Evolutionary conservation across 2,888 invertebrate species (phyloP).

Genomic region (Plemyria rubiginata): DNA sequence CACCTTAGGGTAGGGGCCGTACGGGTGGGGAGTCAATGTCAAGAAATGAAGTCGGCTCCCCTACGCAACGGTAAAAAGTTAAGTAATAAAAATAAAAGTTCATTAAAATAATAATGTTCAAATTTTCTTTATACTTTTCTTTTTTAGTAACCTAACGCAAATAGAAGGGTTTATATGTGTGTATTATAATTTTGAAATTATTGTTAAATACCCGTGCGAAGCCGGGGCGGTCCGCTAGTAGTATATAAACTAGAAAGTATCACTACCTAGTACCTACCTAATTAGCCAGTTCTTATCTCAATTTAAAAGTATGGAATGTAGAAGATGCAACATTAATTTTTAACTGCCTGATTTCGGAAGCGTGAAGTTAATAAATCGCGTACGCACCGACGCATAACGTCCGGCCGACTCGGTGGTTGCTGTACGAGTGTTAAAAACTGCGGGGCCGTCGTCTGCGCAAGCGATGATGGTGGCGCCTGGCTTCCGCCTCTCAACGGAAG

Average conservation of each 20-base stretch:
- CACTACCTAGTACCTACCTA: background rate
- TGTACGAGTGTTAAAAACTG: conserved; percentile 62
- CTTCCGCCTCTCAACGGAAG: conserved; percentile 75
- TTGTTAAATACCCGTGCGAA: no score
- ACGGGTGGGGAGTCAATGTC: no score
- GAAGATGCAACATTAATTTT: conserved; percentile 42
- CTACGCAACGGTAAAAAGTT: no score
- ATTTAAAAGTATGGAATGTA: conserved; percentile 23
- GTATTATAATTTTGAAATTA: no score
- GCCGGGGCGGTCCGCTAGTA: no score
- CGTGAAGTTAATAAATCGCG: conserved; percentile 54
- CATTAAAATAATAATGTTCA: no score
- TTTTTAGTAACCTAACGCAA: no score
- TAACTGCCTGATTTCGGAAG: conserved; percentile 39
- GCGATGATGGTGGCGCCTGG: conserved; percentile 70
- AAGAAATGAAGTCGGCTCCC: no score
- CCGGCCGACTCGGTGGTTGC: conserved; percentile 60
- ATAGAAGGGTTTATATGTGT: no score
- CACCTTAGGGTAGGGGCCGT: no score
- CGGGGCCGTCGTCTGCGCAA: conserved; percentile 59
- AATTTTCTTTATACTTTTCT: no score
- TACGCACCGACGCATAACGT: conserved; percentile 61
- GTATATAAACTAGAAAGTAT: conserved; percentile 1
- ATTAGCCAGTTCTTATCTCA: conserved; percentile 15
- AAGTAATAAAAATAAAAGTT: no score